Evolutionary conservation across 2,888 invertebrate species (phyloP).

Genomic region (Phoenoteleia sp.): DNA sequence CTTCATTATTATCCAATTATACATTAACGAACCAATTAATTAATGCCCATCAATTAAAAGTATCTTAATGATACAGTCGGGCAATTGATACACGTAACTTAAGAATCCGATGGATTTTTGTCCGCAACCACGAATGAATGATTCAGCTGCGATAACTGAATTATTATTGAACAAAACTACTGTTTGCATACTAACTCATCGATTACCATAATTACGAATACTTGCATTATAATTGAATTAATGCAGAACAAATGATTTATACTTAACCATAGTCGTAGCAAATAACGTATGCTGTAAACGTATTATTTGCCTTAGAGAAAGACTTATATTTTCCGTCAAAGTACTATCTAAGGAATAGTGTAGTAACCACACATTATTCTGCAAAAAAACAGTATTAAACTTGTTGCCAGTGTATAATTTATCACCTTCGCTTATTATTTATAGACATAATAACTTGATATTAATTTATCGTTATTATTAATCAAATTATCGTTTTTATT

Average conservation of each 20-base stretch:
- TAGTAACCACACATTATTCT: no score
- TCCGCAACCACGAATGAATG: not conserved
- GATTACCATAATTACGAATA: slow-evolving; percentile 46
- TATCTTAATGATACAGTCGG: not conserved
- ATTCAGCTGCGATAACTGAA: slow-evolving; percentile 16
- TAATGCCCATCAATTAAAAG: no score
- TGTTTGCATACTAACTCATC: slow-evolving; percentile 37
- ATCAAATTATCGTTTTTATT: no score
- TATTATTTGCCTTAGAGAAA: slow-evolving; percentile 45
- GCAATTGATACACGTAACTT: not conserved
- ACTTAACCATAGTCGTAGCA: slow-evolving; percentile 23
- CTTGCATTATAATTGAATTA: slow-evolving; percentile 44
- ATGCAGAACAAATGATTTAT: slow-evolving; percentile 55
- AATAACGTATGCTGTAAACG: slow-evolving; percentile 42
- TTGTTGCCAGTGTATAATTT: no score
- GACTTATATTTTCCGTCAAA: no score
- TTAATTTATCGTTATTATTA: no score
- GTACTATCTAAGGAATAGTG: no score
- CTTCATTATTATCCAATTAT: no score
- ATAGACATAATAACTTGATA: no score
- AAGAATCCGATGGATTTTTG: not conserved
- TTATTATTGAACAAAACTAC: slow-evolving; percentile 37
- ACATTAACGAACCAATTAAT: no score
- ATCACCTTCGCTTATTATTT: no score
- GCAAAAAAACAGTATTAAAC: no score